Base-by-base conservation (phyloP, 2,888 invertebrate genomes). In the Drosophila prolongata region DNA sequence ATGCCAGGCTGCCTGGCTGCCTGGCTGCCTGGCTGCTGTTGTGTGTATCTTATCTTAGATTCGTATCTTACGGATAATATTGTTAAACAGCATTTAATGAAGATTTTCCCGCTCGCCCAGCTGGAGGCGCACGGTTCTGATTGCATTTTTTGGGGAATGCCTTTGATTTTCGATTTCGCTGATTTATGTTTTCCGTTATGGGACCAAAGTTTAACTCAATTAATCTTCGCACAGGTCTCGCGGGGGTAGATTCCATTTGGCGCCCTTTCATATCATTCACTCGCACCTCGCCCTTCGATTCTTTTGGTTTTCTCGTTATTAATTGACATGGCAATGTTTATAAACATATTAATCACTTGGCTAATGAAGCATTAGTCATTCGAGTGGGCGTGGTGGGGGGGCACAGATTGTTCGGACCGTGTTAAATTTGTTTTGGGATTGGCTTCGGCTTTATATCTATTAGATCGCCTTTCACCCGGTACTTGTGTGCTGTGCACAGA, bases 341-440 rank as follows among this genome's bases (percentile, higher is more conserved):
- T 86, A 86, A 89, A 87, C 85, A 81, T 81, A 89, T 86, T 86
- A 86, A 89, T 86, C 89, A 89, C 85, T 54, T 37, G 57, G 70
- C 71, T 89, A 85, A 85, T 80, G 85, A 89, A 84, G 81, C 75
- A 80, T 80, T 82, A 80, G 84, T 83, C 88, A 86, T 80, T 80
- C 56, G 44, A 42, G 52, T 56, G 74, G 71, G 71, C 71, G 74
- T 44, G 55, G 62, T 34, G 42, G 62, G 73, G 70, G 46, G 44
- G 66, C 47, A n/a, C 37, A 37, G 44, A 52, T 61, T 65, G 52
- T 47, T 72, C 67, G 77, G 61, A 68, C 77, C 70, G 80, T 79
- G 79, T 79, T 79, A 68, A 66, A 78, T 79, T 70, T 59, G 80
- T 52, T 59, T 59, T 67, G 57, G 53, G 49, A 52, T 79, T 64